phyloP scores from a whole-genome alignment of 2,888 invertebrate species.

The Plagodis pulveraria region DNA sequence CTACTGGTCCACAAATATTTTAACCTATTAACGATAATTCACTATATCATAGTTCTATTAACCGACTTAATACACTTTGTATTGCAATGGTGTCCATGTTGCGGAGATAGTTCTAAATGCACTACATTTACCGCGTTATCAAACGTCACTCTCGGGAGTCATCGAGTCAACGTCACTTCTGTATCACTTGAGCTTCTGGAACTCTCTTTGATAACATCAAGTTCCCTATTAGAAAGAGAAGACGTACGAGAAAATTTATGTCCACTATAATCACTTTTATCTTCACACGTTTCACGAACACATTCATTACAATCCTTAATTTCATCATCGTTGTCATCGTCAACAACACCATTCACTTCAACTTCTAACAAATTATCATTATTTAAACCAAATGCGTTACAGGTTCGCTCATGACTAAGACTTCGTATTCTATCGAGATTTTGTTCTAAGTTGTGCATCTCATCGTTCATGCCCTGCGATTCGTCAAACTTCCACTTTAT shows the following conservation, averaged over 20 bases:
- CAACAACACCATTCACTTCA: conserved; percentile 71
- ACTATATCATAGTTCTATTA: conserved; percentile 55
- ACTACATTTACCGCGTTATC: conserved; percentile 73
- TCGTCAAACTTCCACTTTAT: conserved; percentile 82
- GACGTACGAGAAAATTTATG: conserved; percentile 80
- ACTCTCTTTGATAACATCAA: conserved; percentile 82
- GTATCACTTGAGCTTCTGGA: conserved; percentile 83
- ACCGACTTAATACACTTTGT: conserved; percentile 52
- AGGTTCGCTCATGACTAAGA: conserved; percentile 75
- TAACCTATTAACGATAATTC: conserved; percentile 44
- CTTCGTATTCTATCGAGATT: conserved; percentile 81
- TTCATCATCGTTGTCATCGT: conserved; percentile 74
- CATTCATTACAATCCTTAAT: conserved; percentile 64
- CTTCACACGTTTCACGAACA: conserved; percentile 68
- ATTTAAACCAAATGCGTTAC: conserved; percentile 64
- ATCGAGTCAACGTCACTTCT: conserved; percentile 82
- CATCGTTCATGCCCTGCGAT: conserved; percentile 64
- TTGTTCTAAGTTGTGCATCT: conserved; percentile 74
- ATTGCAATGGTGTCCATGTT: conserved; percentile 55
- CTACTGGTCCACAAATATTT: conserved; percentile 71
- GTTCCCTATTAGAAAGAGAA: conserved; percentile 78
- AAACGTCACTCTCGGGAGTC: conserved; percentile 80
- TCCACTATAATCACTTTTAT: conserved; percentile 73
- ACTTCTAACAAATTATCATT: conserved; percentile 77
- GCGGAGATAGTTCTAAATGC: conserved; percentile 67